Conservation (phyloP, 2,888 invertebrate species). For the Entomobrya multifasciata region DNA sequence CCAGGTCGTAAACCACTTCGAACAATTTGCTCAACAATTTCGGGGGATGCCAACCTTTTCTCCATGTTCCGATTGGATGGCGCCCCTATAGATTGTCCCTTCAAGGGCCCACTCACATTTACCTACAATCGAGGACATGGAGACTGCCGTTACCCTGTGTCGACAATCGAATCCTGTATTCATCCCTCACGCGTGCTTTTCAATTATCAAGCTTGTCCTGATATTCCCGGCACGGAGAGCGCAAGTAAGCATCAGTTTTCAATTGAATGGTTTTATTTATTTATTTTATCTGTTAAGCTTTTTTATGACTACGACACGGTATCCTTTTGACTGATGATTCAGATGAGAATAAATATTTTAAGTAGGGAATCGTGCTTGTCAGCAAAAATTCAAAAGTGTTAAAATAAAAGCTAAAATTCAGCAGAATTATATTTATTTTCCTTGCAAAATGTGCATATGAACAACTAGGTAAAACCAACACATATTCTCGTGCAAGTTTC, state of each 20-base stretch:
- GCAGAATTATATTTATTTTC: too few species aligned
- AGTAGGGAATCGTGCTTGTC: too few species aligned
- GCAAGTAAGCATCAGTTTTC: conserved; percentile 90
- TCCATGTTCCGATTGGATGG: conserved; percentile 95
- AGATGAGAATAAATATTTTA: too few species aligned
- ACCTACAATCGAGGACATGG: conserved; percentile 95
- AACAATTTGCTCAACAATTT: conserved; percentile 75
- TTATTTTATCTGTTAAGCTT: too few species aligned
- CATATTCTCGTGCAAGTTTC: too few species aligned
- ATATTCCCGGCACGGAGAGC: conserved; percentile 93
- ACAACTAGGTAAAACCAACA: too few species aligned
- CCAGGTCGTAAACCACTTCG: conserved; percentile 69
- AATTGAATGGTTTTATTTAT: too few species aligned
- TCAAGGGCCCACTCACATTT: conserved; percentile 93
- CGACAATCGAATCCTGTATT: conserved; percentile 95
- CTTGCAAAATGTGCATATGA: too few species aligned
- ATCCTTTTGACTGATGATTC: too few species aligned
- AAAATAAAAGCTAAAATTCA: too few species aligned
- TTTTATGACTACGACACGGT: too few species aligned
- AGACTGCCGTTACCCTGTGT: conserved; percentile 92
- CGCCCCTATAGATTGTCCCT: conserved; percentile 94
- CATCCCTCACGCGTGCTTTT: conserved; percentile 94
- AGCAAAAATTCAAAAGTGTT: too few species aligned
- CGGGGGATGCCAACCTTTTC: conserved; percentile 91
- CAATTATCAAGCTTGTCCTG: conserved; percentile 97